These are phyloP conservation scores for Hirtodrosophila alboralis DNA, from an alignment of 2,888 invertebrate genomes.

Conservation along the genomic window DNA sequence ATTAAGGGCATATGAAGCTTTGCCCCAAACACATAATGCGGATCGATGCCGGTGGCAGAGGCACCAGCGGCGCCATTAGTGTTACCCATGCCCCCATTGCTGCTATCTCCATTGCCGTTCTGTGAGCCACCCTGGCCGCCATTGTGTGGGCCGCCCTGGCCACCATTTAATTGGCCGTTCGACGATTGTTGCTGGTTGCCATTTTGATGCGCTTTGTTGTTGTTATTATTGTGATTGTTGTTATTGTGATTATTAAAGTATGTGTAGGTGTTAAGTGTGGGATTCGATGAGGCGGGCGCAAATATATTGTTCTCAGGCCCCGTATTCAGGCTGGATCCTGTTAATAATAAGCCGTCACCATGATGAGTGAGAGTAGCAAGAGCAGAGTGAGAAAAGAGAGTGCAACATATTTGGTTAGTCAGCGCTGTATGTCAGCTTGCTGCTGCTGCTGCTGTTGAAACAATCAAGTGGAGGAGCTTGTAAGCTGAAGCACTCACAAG, in stretches of 20 bases:
- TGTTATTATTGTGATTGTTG: slow-evolving; percentile 54
- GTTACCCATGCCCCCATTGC: slow-evolving; percentile 32
- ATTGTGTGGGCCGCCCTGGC: slow-evolving; percentile 25
- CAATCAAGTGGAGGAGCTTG: slow-evolving; percentile 26
- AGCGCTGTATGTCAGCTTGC: slow-evolving; percentile 9
- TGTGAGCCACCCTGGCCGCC: slow-evolving; percentile 33
- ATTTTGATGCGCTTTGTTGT: slow-evolving; percentile 33
- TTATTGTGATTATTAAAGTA: slow-evolving; percentile 61
- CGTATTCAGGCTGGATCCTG: slow-evolving; percentile 84
- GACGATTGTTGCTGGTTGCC: slow-evolving; percentile 19
- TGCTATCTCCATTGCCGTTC: slow-evolving; percentile 30
- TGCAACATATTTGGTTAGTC: slow-evolving; percentile 33
- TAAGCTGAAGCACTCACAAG: slow-evolving; percentile 6
- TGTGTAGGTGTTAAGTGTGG: slow-evolving; percentile 81
- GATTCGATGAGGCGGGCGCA: slow-evolving; percentile 81
- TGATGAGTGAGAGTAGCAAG: slow-evolving; percentile 13
- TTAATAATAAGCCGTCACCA: slow-evolving; percentile 25
- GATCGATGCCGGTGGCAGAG: slow-evolving; percentile 80
- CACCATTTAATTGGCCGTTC: slow-evolving; percentile 24
- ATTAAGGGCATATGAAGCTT: slow-evolving; percentile 82
- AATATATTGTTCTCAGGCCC: slow-evolving; percentile 82
- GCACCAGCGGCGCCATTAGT: slow-evolving; percentile 62
- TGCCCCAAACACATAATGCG: slow-evolving; percentile 83
- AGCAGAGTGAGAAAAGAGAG: slow-evolving; percentile 5
- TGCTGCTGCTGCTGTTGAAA: slow-evolving; percentile 1